Conservation (phyloP, 1,140 invertebrate genomes). For the Chymomyza costata region DNA sequence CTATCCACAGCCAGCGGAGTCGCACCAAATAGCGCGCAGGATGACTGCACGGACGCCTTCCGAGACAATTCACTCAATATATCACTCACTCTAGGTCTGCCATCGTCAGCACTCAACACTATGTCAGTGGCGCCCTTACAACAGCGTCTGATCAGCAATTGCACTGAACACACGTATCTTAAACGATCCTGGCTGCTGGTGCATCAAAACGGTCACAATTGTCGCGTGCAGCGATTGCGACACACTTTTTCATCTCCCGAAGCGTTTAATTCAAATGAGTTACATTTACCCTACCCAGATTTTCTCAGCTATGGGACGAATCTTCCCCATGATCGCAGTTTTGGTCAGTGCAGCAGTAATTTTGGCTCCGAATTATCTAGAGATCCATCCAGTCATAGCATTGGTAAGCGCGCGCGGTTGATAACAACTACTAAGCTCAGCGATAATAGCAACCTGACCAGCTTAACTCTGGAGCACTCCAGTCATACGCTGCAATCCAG, state of each 20-base stretch:
- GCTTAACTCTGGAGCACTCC: conserved; percentile 14
- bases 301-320: conserved; percentile 66
- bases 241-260: conserved; percentile 71
- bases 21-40: conserved; percentile 34
- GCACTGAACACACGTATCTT: conserved; percentile 66
- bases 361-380: conserved; percentile 65
- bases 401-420: conserved; percentile 46
- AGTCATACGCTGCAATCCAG: conserved; percentile 24
- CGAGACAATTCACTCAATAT: conserved; percentile 66
- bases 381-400: conserved; percentile 56
- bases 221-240: conserved; percentile 56
- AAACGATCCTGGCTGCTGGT: conserved; percentile 68
- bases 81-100: conserved; percentile 70
- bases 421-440: conserved; percentile 8
- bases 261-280: conserved; percentile 46
- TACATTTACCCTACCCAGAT: conserved; percentile 55
- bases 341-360: conserved; percentile 36
- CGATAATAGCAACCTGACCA: conserved; percentile 22
- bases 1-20: conserved; percentile 51
- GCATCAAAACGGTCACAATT: conserved; percentile 37
- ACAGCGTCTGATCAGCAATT: conserved; percentile 46
- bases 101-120: conserved; percentile 31
- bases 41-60: conserved; percentile 49
- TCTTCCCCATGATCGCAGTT: conserved; percentile 58
- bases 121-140: conserved; percentile 7